A percentile compares a stretch with the other conserved stretches of the same genome.
phyloP scores from a whole-genome alignment of 2,797 vertebrate genomes.

The Malurus splendens region DNA sequence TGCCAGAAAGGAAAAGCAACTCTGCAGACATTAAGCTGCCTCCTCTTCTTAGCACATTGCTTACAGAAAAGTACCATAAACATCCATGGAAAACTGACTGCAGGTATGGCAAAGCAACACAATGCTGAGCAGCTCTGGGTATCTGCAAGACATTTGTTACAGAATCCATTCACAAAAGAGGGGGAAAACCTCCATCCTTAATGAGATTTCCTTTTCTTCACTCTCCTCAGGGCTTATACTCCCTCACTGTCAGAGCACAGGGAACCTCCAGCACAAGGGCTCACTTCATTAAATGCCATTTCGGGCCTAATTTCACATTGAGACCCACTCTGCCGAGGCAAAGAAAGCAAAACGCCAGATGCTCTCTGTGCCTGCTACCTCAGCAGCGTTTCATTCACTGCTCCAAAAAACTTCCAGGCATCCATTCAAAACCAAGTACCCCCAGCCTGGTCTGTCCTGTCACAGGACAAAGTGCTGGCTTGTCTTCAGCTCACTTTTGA shows the following conservation, averaged over 20 bases:
- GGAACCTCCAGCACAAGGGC: slow-evolving; percentile 31
- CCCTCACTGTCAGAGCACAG: background rate
- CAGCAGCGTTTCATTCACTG: slow-evolving; percentile 44
- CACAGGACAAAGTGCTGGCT: slow-evolving; percentile 69
- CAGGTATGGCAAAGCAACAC: background rate
- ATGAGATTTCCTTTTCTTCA: slow-evolving; percentile 25
- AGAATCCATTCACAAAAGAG: background rate
- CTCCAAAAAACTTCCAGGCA: slow-evolving; percentile 41
- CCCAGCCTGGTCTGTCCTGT: slow-evolving; percentile 50
- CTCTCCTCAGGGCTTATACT: background rate
- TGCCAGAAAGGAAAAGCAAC: slow-evolving; percentile 20
- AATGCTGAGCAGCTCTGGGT: background rate
- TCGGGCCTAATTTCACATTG: slow-evolving; percentile 54
- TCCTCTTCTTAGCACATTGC: background rate
- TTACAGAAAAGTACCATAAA: background rate
- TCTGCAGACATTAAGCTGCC: background rate
- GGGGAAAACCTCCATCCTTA: background rate
- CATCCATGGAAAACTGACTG: background rate
- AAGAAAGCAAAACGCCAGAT: slow-evolving; percentile 59
- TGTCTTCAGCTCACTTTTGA: slow-evolving; percentile 69
- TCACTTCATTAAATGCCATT: slow-evolving; percentile 61
- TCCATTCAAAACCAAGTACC: slow-evolving; percentile 61
- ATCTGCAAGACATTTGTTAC: background rate
- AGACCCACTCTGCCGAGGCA: slow-evolving; percentile 24
- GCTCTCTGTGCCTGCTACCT: slow-evolving; percentile 47